Percentiles rank a stretch among this genome's conserved stretches.
Evolutionary conservation across 2,888 invertebrate genomes (phyloP).

Genomic region (Axea sp.): DNA sequence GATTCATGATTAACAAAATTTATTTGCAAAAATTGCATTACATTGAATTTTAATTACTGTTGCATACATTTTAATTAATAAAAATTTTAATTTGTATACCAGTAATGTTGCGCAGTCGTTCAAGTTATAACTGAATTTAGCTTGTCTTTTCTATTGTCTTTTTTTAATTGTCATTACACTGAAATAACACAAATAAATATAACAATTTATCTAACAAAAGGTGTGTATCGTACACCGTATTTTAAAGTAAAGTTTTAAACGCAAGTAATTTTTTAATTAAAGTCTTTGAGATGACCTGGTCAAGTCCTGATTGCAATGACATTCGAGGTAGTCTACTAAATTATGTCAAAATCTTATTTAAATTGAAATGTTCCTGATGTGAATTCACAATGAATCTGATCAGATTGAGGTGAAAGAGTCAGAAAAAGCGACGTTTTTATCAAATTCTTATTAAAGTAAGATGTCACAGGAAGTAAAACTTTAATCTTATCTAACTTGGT

Average conservation of each 20-base stretch:
- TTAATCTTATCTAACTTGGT: conserved; percentile 9
- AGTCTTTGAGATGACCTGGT: conserved; percentile 18
- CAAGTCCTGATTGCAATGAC: conserved; percentile 14
- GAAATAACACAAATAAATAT: no score
- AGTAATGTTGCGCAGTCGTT: no score
- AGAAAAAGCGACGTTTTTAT: conserved; percentile 41
- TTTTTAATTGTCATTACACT: no score
- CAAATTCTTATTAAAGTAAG: conserved; percentile 47
- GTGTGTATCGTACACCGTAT: no score
- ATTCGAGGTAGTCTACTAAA: conserved; percentile 23
- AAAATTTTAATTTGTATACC: no score
- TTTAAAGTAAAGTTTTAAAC: conserved; percentile 1
- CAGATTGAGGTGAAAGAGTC: conserved; percentile 29
- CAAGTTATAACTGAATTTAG: no score
- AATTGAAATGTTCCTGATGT: conserved; percentile 46
- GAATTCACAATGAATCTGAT: conserved; percentile 46
- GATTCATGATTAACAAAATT: no score
- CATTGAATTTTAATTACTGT: no score
- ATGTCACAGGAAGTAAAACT: conserved; percentile 24
- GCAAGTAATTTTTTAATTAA: conserved; percentile 10
- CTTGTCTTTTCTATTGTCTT: no score
- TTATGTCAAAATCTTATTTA: conserved; percentile 53
- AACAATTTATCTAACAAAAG: no score
- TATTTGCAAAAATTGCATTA: no score
- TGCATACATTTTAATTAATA: no score